phyloP scores from a whole-genome alignment of 2,888 invertebrate species.

The Antitype chi region DNA sequence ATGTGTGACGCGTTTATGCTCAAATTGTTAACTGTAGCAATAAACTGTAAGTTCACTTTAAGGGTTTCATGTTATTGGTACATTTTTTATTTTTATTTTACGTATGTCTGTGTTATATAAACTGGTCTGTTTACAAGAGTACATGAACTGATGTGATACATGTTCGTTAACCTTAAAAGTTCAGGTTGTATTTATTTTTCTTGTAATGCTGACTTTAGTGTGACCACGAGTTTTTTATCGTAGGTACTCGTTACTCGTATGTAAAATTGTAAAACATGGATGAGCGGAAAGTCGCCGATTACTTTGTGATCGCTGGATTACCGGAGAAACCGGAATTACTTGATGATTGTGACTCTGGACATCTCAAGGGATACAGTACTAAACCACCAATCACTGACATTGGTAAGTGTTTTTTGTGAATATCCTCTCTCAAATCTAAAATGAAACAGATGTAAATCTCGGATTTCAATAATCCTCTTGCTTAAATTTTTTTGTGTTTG shows the following conservation, averaged over 20 bases:
- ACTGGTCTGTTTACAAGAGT: conserved; percentile 59
- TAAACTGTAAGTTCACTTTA: conserved; percentile 81
- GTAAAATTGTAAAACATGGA: conserved; percentile 91
- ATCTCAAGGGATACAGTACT: conserved; percentile 95
- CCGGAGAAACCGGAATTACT: conserved; percentile 95
- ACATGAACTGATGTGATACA: conserved; percentile 39
- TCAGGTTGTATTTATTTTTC: conserved; percentile 70
- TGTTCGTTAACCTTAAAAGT: conserved; percentile 56
- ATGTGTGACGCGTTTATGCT: conserved; percentile 69
- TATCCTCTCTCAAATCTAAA: background rate
- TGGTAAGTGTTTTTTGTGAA: conserved; percentile 84
- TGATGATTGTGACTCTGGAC: conserved; percentile 95
- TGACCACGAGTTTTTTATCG: conserved; percentile 66
- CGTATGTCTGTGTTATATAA: conserved; percentile 63
- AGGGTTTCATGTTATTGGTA: conserved; percentile 79
- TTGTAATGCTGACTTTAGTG: conserved; percentile 64
- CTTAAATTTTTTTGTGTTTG: background rate
- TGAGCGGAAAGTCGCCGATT: conserved; percentile 97
- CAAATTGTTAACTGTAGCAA: conserved; percentile 72
- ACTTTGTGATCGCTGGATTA: conserved; percentile 99
- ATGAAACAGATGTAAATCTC: background rate
- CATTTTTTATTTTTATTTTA: conserved; percentile 67
- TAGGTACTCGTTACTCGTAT: conserved; percentile 70
- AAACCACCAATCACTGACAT: conserved; percentile 99
- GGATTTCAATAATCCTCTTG: background rate